phyloP scores from a whole-genome alignment of 2,888 invertebrate species.

The Podabrus alpinus region DNA sequence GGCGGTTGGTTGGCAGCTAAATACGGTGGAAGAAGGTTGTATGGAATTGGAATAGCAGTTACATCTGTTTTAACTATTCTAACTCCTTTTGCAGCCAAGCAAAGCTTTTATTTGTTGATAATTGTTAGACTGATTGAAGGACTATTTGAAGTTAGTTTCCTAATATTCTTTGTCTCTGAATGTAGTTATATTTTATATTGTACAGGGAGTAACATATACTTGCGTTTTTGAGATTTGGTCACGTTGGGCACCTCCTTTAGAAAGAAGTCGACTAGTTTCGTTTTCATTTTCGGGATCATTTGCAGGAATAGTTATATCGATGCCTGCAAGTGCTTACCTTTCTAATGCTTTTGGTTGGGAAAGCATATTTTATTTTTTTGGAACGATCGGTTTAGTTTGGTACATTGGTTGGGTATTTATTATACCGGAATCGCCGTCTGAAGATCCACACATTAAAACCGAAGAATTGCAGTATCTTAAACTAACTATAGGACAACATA shows the following conservation, averaged over 20 bases:
- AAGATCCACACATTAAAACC: constrained; percentile 72
- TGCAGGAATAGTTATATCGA: constrained; percentile 81
- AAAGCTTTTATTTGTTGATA: constrained; percentile 71
- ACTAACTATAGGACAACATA: constrained; percentile 60
- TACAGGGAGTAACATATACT: constrained; percentile 75
- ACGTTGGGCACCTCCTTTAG: constrained; percentile 79
- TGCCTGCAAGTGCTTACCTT: constrained; percentile 77
- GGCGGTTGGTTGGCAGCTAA: constrained; percentile 84
- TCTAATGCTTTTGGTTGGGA: constrained; percentile 77
- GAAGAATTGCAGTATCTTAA: constrained; percentile 76
- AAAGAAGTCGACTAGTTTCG: constrained; percentile 78
- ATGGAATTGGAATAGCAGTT: constrained; percentile 76
- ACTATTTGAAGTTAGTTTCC: constrained; percentile 14
- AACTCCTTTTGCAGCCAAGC: constrained; percentile 77
- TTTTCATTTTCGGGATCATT: constrained; percentile 86
- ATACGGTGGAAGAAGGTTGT: constrained; percentile 84
- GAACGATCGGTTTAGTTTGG: constrained; percentile 72
- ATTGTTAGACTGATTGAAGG: constrained; percentile 61
- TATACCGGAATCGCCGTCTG: constrained; percentile 74
- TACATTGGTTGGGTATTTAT: constrained; percentile 72
- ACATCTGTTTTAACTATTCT: constrained; percentile 80
- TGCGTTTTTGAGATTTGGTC: constrained; percentile 85
- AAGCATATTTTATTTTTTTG: constrained; percentile 81
- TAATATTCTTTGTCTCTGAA: neutral
- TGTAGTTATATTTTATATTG: constrained; percentile 18